Evolutionary conservation across 2,797 vertebrate genomes (phyloP), one percentile per base, ranked within the genome.

Genomic region (Craterocephalus amniculus): DNA sequence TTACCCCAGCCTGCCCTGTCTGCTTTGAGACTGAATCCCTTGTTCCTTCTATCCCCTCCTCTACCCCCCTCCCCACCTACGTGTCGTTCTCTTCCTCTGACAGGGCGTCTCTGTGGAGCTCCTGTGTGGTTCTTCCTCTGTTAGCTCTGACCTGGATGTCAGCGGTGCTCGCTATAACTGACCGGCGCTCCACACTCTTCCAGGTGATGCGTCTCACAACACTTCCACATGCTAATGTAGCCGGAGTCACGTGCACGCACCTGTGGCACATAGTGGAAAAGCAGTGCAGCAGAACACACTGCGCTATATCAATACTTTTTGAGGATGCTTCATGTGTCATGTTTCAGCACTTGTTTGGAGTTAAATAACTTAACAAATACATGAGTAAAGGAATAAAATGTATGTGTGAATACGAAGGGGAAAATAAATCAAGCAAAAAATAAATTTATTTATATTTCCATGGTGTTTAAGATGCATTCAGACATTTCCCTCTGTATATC

Each of bases 71-170:
- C 45, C 34, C 5, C 3, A 31, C 68, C 64, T 55, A 31, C 62
- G 13, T 66, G 60, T 80, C 77, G 58, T 80, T 61, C 72, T 51
- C 64, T 49, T 45, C 68, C 51, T 62, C 61, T 81, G 76, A 78
- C 94, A 99, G 98, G 96, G 97, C 98, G n/a, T 99, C 98, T 11
- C 94, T 99, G 69, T 99, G 98, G 97, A 99, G 97, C 89, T 99
- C 98, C 78, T 99, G 98, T n/a, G 98, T 99, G 87, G 97, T 99
- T 87, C 95, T 99, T 80, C 98, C 98, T 48, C 94, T 99, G 88
- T 92, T 99, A 87, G 98, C 98, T 0, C 96, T 99, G 89, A 99
- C 98, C 80, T 99, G 98, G 98, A 99, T 99, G 98, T 99, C 97
- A 63, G 98, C 98, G 0, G 97, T 99, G 88, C 90, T 99, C 84